These are phyloP conservation scores for Eupithecia subfuscata DNA, from an alignment of 2,888 invertebrate species.

Conservation along the genomic window DNA sequence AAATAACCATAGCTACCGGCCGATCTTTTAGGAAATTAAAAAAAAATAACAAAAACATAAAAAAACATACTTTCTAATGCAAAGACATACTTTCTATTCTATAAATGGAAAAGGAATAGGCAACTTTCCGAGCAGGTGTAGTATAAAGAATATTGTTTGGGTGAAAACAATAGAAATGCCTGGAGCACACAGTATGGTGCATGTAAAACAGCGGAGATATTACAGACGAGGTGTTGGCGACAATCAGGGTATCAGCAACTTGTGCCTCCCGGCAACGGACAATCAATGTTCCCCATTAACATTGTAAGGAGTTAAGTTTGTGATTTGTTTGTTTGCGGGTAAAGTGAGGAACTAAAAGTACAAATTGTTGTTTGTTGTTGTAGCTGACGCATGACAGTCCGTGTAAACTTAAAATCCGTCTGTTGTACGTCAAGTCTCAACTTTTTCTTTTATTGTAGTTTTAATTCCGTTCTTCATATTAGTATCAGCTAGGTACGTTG, in stretches of 20 bases:
- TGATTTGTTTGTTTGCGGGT: not conserved
- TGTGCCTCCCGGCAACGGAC: not conserved
- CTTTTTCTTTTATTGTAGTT: not conserved
- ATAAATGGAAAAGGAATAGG: too few species aligned
- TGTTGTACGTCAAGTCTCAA: not conserved
- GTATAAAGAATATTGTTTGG: conserved; percentile 4
- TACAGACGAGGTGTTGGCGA: conserved; percentile 11
- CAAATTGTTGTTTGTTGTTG: too few species aligned
- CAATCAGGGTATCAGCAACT: not conserved
- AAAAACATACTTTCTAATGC: too few species aligned
- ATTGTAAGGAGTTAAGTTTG: not conserved
- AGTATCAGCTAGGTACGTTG: too few species aligned
- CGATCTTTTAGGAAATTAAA: too few species aligned
- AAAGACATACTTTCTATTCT: too few species aligned
- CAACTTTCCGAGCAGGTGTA: too few species aligned
- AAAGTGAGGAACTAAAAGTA: too few species aligned
- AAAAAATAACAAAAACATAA: too few species aligned
- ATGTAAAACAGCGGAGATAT: conserved; percentile 13
- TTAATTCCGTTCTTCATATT: too few species aligned
- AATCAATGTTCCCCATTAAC: not conserved
- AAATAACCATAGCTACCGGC: too few species aligned
- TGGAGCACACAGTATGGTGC: not conserved
- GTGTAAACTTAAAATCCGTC: not conserved
- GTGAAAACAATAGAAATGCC: not conserved
- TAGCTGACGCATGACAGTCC: not conserved